Evolutionary conservation across 2,113 vertebrate species (phyloP), one percentile per base, ranked within the genome.

Genomic region (Cheilinus undulatus): DNA sequence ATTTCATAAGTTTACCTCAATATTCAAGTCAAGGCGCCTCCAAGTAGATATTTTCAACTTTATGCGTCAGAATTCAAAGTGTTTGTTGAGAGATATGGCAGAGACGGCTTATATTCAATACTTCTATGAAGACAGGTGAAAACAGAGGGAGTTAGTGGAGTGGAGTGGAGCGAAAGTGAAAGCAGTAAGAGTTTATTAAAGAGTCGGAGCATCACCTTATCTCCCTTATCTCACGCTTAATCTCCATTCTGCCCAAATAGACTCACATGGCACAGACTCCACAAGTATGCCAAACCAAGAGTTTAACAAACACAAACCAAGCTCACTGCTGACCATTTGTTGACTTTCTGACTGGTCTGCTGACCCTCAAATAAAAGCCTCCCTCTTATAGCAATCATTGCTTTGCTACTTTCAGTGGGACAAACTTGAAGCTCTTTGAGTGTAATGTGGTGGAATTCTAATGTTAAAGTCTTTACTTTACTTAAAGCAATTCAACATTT

Each of bases 1-100:
- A 56, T n/a, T 23, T 79, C 23, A 27, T 7, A 49, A 17, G 34
- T 36, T 73, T 68, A 52, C 12, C 28, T 36, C 45, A 15, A 50
- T 40, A 40, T 30, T 49, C 4, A 50, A 23, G 34, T 59, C 27
- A 13, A 74, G 11, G 17, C 5, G 15, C 20, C 24, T 36, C 32
- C n/a, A 28, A 6, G 46, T 17, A 46, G 17, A 67, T 64, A 2
- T 45, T 45, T n/a, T 34, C 9, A 52, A 42, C 19, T 42, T 36
- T 5, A n/a, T n/a, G 27, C 30, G n/a, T 20, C 4, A 30, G 6
- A 64, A 20, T 46, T 3, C 19, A 13, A 40, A 20, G 26, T 27
- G 32, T 60, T 49, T 59, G 6, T 12, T 45, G 5, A 10, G 20
- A 53, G 2, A 48, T 46, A 1, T 0, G 30, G 20, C 53, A 36